Evolutionary conservation across 1,140 invertebrate species (phyloP).

Genomic region (Scaptomyza montana): DNA sequence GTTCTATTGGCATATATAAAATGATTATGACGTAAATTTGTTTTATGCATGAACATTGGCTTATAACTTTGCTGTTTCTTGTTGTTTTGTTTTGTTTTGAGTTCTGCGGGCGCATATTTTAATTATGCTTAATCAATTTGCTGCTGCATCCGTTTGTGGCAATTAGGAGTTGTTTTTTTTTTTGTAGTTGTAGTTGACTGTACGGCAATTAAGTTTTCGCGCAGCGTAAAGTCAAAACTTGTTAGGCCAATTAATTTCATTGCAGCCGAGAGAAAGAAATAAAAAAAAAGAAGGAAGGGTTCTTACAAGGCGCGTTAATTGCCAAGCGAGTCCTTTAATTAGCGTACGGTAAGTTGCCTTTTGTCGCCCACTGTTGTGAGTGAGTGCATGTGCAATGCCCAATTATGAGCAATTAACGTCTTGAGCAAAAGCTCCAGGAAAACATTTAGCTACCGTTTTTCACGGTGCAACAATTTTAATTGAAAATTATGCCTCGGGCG

Average conservation of each 20-base stretch:
- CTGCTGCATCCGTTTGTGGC: slow-evolving; percentile 33
- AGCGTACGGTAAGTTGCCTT: slow-evolving; percentile 64
- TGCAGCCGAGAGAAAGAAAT: slow-evolving; percentile 44
- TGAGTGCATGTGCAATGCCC: slow-evolving; percentile 54
- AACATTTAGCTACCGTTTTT: slow-evolving; percentile 43
- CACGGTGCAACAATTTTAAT: slow-evolving; percentile 8
- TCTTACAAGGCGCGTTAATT: slow-evolving; percentile 50
- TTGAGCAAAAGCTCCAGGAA: slow-evolving; percentile 45
- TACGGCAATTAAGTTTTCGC: slow-evolving; percentile 54
- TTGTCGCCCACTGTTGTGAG: slow-evolving; percentile 29
- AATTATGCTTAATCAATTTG: slow-evolving; percentile 37
- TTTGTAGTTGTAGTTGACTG: neutral
- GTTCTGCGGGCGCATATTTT: slow-evolving; percentile 1
- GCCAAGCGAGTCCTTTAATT: slow-evolving; percentile 71
- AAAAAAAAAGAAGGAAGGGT: neutral
- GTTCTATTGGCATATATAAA: neutral
- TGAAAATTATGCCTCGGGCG: neutral
- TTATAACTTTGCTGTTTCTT: neutral
- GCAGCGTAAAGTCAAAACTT: slow-evolving; percentile 47
- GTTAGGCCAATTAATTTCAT: slow-evolving; percentile 69
- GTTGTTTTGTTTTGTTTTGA: neutral
- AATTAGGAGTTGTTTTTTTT: slow-evolving; percentile 52
- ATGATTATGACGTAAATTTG: neutral
- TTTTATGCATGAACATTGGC: neutral
- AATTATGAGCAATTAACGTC: slow-evolving; percentile 77